Base-by-base conservation (phyloP, 2,888 invertebrate genomes). In the Lasioglossum malachurum region DNA sequence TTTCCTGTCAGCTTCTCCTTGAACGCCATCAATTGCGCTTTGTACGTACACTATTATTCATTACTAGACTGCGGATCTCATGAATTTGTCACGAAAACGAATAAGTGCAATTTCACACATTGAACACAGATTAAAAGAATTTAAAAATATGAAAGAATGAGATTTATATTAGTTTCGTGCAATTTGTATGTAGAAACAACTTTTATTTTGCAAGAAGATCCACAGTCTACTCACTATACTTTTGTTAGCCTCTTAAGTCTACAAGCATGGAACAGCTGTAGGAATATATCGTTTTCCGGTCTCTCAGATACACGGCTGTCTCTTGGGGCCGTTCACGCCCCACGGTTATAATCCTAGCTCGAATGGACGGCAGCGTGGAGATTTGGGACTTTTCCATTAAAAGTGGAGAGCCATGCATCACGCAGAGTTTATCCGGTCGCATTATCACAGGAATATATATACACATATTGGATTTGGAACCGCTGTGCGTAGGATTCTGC, bases 261-360 rank as follows among this genome's bases (percentile, higher is more conserved):
- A 49, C 49, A 49, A 49, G 19, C 49, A 49, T 19, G 49, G 5
- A 19, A 49, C 5, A 49, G 19, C 1, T 49, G 19, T 49, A 19
- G 19, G 5, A 49, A 49, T 49, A 49, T 7, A 49, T 19, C 19
- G 19, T 49, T 49, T 19, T 49, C 19, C 19, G 49, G 2, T 49
- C 49, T 19, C 19, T 19, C 53, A 95, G 95, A 80, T 96, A 97
- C 87, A 97, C 97, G 0, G 96, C 96, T 27, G 97, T 97, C 0
- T 95, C 96, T 60, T 98, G 98, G 98, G 98, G 98, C n/a, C 96
- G 96, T n/a, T 96, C 97, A 71, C 96, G 97, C 77, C 97, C 98
- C 0, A 97, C 97, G 75, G 96, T 97, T 75, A 95, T 98, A 83
- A 97, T 97, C 93, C 95, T 98, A 80, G 96, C 97, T 1, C 97